Conservation (phyloP, 2,888 invertebrate genomes). For the Petrolisthes manimaculis region DNA sequence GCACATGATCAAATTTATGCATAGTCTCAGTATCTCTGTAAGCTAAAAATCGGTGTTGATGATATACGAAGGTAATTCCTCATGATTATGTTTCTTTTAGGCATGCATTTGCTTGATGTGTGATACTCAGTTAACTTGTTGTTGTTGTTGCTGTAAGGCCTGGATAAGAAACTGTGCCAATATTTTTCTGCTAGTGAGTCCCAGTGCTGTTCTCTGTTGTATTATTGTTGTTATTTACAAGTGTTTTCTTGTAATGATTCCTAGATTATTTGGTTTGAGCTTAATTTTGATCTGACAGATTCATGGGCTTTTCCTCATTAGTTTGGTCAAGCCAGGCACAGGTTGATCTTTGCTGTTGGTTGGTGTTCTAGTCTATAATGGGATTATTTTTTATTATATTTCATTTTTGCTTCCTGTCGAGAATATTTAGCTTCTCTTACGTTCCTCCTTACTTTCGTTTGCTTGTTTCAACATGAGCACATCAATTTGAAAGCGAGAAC, state of each 20-base stretch:
- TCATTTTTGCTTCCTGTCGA: constrained; percentile 41
- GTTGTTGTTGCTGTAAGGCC: constrained; percentile 47
- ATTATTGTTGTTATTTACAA: constrained; percentile 32
- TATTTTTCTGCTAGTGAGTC: constrained; percentile 30
- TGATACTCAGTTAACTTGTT: constrained; percentile 44
- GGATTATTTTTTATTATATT: constrained; percentile 26
- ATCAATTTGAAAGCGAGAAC: not conserved
- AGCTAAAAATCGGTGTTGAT: constrained; percentile 21
- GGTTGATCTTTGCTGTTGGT: constrained; percentile 52
- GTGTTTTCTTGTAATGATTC: constrained; percentile 10
- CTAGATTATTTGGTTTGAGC: constrained; percentile 27
- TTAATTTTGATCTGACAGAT: constrained; percentile 40
- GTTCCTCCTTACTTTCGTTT: constrained; percentile 32
- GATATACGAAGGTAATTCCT: constrained; percentile 12
- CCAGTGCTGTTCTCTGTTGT: constrained; percentile 41
- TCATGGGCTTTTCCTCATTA: constrained; percentile 26
- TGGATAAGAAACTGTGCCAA: constrained; percentile 58
- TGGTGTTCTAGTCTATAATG: constrained; percentile 60
- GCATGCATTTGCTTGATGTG: constrained; percentile 53
- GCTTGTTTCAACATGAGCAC: constrained; percentile 39
- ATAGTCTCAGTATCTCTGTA: constrained; percentile 28
- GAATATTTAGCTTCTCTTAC: constrained; percentile 43
- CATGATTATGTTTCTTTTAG: constrained; percentile 25
- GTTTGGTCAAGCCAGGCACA: constrained; percentile 30
- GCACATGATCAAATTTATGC: constrained; percentile 27